Evolutionary conservation across 2,888 invertebrate species (phyloP), one percentile per base, ranked within the genome.

Genomic region (Platycheirus albimanus): DNA sequence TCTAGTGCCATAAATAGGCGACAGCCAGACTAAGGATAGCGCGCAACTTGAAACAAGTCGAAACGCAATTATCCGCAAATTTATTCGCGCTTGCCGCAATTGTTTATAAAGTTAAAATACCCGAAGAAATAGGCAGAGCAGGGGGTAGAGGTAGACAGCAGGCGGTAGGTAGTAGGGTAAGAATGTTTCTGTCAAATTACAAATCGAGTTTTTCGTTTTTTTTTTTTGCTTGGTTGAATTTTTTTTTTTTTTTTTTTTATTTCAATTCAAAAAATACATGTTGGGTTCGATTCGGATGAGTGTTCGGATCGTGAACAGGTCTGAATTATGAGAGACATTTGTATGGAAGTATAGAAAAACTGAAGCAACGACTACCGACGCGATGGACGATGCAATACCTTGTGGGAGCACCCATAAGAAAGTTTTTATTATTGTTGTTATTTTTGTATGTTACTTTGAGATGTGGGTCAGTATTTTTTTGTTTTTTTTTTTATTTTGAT

Each of bases 381-480:
- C 13, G 1, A n/a, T n/a, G n/a, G 8, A 47, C 3, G 15, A 33
- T 17, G 13, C 36, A 13, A 20, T 54, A 20, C 36, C 19, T 36
- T 36, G 54, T 54, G 36, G 54, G 54, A 19, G 36, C 54, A 36
- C 54, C n/a, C 36, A 36, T 54, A 54, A 54, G 13, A 19, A n/a
- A 54, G 52, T 33, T 17, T 19, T n/a, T n/a, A n/a, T n/a, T n/a
- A n/a, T 20, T 17, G 28, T 52, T 33, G 30, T 52, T 11, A 36
- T 11, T 36, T 11, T 36, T 36, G n/a, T 36, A 33, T 33, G 13
- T 13, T 52, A 11, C 51, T 17, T 30, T 20, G 45, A 36, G 72
- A 72, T 72, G 43, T 78, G 61, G 78, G 78, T 78, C 78, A 78
- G 52, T 52, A 38, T 66, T 78, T 78, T n/a, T n/a, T n/a, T n/a